These are phyloP conservation scores for Tetragonula carbonaria DNA, from an alignment of 2,888 invertebrate genomes.

Conservation along the genomic window DNA sequence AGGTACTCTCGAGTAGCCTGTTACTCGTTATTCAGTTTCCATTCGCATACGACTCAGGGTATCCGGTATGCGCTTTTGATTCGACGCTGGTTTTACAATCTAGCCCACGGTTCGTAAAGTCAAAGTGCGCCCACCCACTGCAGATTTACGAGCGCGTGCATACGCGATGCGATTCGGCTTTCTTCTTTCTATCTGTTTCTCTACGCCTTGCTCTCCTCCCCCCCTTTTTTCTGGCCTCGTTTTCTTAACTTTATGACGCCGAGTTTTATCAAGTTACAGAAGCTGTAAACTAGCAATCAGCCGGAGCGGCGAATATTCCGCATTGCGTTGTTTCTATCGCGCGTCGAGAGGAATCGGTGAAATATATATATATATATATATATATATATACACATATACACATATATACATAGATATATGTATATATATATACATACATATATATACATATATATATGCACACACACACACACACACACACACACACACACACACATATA, in stretches of 20 bases:
- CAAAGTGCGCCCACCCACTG: slow-evolving; percentile 19
- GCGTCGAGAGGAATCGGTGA: neutral
- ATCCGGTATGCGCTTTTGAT: slow-evolving; percentile 42
- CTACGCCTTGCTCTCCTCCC: neutral
- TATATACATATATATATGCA: too few species aligned
- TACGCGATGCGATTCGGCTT: slow-evolving; percentile 48
- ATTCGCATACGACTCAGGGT: slow-evolving; percentile 54
- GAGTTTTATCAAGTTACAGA: slow-evolving; percentile 48
- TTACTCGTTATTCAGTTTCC: slow-evolving; percentile 60
- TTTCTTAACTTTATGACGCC: slow-evolving; percentile 53
- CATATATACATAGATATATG: too few species aligned
- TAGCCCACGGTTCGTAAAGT: slow-evolving; percentile 54
- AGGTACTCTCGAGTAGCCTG: neutral
- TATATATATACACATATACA: too few species aligned
- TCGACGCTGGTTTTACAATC: slow-evolving; percentile 62
- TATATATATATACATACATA: too few species aligned
- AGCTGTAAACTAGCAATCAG: slow-evolving; percentile 51
- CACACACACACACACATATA: too few species aligned
- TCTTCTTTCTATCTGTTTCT: neutral
- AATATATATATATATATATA: too few species aligned
- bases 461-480: too few species aligned
- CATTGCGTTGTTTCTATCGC: neutral
- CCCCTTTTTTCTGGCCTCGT: neutral
- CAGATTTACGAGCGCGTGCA: slow-evolving; percentile 58
- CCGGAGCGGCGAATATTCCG: slow-evolving; percentile 37